Conservation (phyloP, 2,113 vertebrate genomes). For the Penelope pileata region DNA sequence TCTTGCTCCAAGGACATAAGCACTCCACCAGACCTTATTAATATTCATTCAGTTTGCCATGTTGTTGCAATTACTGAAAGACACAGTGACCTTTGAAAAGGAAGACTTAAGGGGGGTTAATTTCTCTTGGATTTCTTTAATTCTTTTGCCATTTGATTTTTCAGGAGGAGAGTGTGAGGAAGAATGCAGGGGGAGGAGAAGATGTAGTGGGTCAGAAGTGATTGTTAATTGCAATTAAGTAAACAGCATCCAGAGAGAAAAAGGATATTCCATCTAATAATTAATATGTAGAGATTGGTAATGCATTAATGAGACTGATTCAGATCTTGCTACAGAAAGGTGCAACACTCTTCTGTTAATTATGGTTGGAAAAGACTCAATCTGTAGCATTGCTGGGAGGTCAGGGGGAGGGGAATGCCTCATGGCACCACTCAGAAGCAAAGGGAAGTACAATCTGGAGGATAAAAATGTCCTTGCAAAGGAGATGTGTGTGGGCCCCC, state of each 20-base stretch:
- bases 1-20: slow-evolving; percentile 55
- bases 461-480: background rate
- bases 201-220: slow-evolving; percentile 66
- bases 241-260: slow-evolving; percentile 60
- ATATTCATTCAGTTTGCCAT: slow-evolving; percentile 69
- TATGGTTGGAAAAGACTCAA: slow-evolving; percentile 11
- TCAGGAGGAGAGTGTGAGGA: background rate
- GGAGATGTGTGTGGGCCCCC: background rate
- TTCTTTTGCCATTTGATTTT: slow-evolving; percentile 65
- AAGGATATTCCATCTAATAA: slow-evolving; percentile 65
- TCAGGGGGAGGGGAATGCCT: slow-evolving; percentile 23
- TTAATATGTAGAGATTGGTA: slow-evolving; percentile 61
- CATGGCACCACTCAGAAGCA: background rate
- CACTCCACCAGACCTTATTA: slow-evolving; percentile 55
- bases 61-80: slow-evolving; percentile 73
- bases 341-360: slow-evolving; percentile 16
- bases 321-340: slow-evolving; percentile 51
- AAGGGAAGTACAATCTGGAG: background rate
- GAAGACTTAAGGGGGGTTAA: slow-evolving; percentile 45
- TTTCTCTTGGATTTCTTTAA: slow-evolving; percentile 58
- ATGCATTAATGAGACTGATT: slow-evolving; percentile 67
- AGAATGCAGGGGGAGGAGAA: slow-evolving; percentile 25
- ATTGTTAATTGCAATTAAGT: slow-evolving; percentile 72
- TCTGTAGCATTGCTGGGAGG: background rate
- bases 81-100: slow-evolving; percentile 71